phyloP scores from a whole-genome alignment of 2,888 invertebrate species.

The Eupsilia transversa region DNA sequence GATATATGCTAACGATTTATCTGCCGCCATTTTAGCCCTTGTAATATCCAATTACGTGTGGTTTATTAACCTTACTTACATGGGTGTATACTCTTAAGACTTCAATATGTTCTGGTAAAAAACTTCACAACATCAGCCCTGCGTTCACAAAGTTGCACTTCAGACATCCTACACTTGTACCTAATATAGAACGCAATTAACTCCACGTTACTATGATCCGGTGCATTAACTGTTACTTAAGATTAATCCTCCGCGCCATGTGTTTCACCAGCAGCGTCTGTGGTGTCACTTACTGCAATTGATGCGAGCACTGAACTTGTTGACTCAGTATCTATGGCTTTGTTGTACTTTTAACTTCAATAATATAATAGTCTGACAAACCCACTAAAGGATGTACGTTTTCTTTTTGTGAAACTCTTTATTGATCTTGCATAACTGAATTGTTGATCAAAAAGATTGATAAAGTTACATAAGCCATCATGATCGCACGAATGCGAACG shows the following conservation, averaged over 20 bases:
- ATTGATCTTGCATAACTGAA: background rate
- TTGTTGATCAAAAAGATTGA: background rate
- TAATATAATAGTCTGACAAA: constrained; percentile 11
- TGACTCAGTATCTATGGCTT: background rate
- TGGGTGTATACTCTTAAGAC: background rate
- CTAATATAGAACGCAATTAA: constrained; percentile 17
- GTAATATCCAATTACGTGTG: background rate
- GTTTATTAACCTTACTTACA: background rate
- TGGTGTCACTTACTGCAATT: constrained; percentile 32
- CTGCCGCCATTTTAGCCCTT: background rate
- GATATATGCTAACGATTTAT: background rate
- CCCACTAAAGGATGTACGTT: background rate
- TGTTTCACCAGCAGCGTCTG: constrained; percentile 28
- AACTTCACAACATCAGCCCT: background rate
- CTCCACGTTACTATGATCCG: constrained; percentile 6
- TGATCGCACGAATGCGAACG: constrained; percentile 1
- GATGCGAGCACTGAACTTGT: constrained; percentile 53
- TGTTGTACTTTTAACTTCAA: constrained; percentile 31
- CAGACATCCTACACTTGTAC: background rate
- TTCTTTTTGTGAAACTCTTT: background rate
- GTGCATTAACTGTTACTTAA: constrained; percentile 7
- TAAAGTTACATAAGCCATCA: background rate
- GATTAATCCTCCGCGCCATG: constrained; percentile 15
- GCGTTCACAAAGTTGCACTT: constrained; percentile 5
- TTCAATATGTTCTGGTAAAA: background rate